A percentile compares a stretch with the other conserved stretches of the same genome.
These are phyloP conservation scores for Antheraea yamamai DNA, from an alignment of 2,888 invertebrate species.

Conservation along the genomic window DNA sequence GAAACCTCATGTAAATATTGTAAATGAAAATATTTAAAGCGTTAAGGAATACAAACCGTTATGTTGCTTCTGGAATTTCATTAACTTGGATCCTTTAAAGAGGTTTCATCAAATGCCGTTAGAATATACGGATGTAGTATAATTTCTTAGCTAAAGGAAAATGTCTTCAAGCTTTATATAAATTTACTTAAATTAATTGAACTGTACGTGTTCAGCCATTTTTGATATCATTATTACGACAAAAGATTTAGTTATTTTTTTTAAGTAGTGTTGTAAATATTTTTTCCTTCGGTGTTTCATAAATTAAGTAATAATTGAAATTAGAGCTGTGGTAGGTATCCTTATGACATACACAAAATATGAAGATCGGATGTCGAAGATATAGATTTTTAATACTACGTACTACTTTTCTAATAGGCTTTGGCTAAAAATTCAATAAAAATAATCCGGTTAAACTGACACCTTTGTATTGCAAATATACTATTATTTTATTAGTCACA, in stretches of 20 bases:
- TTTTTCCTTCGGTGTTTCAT: too few species aligned
- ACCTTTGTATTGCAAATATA: not conserved
- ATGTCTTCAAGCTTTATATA: not conserved
- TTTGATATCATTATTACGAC: not conserved
- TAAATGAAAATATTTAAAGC: not conserved
- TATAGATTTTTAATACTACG: not conserved
- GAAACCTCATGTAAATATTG: not conserved
- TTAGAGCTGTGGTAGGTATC: too few species aligned
- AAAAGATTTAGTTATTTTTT: not conserved
- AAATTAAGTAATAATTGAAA: too few species aligned
- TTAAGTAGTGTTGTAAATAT: not conserved
- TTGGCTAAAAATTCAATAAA: too few species aligned
- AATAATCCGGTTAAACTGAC: not conserved
- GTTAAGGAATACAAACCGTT: not conserved
- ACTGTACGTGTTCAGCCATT: not conserved
- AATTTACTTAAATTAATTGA: not conserved
- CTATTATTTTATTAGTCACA: not conserved
- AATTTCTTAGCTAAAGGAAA: not conserved
- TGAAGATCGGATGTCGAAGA: not conserved
- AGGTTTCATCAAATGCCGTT: conserved; percentile 1
- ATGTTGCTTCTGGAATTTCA: conserved; percentile 4
- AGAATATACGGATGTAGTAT: not conserved
- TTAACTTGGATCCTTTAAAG: conserved; percentile 6
- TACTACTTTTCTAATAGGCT: too few species aligned
- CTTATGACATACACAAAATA: not conserved